These are phyloP conservation scores for Agrilus biguttatus DNA, from an alignment of 2,888 invertebrate genomes.

Conservation along the genomic window DNA sequence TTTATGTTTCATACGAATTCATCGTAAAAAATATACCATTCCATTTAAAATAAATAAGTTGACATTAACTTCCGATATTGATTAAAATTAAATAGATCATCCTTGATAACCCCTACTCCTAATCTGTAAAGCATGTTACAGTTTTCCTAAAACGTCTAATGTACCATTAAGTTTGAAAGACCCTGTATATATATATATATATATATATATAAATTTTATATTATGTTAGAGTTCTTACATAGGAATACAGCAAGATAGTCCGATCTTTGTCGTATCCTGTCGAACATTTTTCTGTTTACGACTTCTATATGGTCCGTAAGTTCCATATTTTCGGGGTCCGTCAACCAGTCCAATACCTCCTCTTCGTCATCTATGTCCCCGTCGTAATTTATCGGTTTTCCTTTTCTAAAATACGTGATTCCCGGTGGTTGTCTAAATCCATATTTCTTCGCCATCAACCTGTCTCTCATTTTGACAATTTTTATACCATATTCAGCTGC, in stretches of 20 bases:
- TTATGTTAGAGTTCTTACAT: slow-evolving; percentile 46
- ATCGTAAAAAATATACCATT: no score
- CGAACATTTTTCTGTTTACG: slow-evolving; percentile 86
- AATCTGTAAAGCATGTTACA: no score
- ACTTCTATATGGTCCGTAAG: slow-evolving; percentile 83
- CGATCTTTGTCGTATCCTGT: slow-evolving; percentile 74
- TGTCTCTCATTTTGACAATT: slow-evolving; percentile 75
- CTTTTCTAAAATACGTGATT: slow-evolving; percentile 80
- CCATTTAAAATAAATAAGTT: no score
- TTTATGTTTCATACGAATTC: no score
- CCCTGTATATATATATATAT: neutral
- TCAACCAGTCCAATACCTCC: slow-evolving; percentile 79
- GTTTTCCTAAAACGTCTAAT: no score
- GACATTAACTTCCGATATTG: no score
- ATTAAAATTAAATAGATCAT: no score
- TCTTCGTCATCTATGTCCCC: slow-evolving; percentile 88
- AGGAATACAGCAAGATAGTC: slow-evolving; percentile 87
- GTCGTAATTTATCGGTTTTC: slow-evolving; percentile 79
- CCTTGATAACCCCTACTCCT: no score
- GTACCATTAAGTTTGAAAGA: no score
- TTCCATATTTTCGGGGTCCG: slow-evolving; percentile 89
- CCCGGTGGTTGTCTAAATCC: slow-evolving; percentile 82
- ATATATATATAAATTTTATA: neutral
- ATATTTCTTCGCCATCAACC: slow-evolving; percentile 86
- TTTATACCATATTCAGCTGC: slow-evolving; percentile 84